These are phyloP conservation scores for Tichodroma muraria DNA, from an alignment of 2,113 vertebrate species.

Conservation along the genomic window DNA sequence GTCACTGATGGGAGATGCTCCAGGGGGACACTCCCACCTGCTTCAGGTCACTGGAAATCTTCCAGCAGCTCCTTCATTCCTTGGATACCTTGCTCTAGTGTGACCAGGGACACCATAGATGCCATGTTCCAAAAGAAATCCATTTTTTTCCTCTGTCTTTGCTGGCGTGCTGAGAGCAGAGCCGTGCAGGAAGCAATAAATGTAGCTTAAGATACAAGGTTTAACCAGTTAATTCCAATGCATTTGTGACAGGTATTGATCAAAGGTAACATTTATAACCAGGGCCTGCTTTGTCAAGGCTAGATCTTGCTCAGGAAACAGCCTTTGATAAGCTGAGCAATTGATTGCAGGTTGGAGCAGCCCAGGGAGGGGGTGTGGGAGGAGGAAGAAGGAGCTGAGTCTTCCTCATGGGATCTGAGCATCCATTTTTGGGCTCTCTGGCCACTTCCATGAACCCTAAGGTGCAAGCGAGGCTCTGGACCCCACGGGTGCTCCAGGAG, in stretches of 20 bases:
- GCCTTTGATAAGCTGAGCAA: conserved; percentile 34
- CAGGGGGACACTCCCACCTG: background rate
- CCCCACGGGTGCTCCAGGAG: fast-evolving
- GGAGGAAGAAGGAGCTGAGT: background rate
- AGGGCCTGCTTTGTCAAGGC: conserved; percentile 9
- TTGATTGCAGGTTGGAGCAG: background rate
- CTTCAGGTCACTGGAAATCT: background rate
- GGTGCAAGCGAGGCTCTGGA: background rate
- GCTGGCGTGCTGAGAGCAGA: background rate
- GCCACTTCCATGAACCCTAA: fast-evolving
- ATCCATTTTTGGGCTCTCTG: background rate
- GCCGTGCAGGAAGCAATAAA: conserved; percentile 28
- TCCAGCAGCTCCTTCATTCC: background rate
- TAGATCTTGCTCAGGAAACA: background rate
- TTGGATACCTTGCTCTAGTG: background rate
- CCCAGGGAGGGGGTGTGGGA: background rate
- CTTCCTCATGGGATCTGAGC: background rate
- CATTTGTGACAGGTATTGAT: conserved; percentile 51
- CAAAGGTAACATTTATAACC: conserved; percentile 63
- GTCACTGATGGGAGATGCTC: background rate
- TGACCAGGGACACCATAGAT: background rate
- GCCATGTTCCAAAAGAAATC: background rate
- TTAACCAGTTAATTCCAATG: conserved; percentile 7
- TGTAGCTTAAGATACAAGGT: background rate
- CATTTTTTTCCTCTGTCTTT: background rate